Conservation (phyloP, 2,113 vertebrate genomes). For the Paradisaea rubra region DNA sequence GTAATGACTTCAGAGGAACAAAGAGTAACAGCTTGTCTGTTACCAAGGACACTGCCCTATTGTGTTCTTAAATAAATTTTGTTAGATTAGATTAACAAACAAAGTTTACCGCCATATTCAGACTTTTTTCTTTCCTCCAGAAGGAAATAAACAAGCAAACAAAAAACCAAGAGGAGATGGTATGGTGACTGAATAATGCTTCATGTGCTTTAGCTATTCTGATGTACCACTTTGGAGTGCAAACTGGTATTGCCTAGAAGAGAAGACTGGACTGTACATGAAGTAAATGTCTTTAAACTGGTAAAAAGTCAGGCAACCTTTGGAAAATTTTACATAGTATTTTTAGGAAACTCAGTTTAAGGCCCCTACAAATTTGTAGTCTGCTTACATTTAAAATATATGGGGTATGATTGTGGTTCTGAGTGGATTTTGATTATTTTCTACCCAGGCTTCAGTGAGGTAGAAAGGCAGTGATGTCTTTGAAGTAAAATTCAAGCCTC, state of each 20-base stretch:
- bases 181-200: background rate
- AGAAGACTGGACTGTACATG: background rate
- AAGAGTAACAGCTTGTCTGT: background rate
- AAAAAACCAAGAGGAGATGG: background rate
- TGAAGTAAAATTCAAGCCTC: background rate
- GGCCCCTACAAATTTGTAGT: background rate
- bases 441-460: background rate
- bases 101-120: background rate
- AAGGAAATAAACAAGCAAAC: background rate
- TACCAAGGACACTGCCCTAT: background rate
- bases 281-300: background rate
- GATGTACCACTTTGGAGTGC: background rate
- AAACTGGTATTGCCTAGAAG: background rate
- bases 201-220: background rate
- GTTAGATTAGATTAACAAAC: background rate
- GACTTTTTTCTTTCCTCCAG: background rate
- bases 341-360: background rate
- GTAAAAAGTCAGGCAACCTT: background rate
- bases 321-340: background rate
- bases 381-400: background rate
- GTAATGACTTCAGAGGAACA: background rate
- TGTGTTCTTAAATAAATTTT: background rate
- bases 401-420: background rate
- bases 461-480: background rate
- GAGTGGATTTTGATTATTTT: background rate